Conservation (phyloP, 2,888 invertebrate species). For the Tupiocoris notatus region DNA sequence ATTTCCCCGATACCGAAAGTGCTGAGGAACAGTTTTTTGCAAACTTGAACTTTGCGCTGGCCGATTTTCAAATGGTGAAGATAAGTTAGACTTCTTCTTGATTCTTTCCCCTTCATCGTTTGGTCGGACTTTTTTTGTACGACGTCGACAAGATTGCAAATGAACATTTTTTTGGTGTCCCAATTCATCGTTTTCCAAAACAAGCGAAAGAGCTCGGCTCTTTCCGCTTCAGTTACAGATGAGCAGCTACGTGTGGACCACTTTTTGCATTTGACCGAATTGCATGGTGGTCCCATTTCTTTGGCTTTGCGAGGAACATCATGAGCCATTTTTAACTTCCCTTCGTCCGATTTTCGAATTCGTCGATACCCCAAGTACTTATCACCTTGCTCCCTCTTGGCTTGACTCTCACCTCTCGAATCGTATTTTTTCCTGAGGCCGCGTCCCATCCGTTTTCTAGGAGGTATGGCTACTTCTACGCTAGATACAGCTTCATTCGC, state of each 20-base stretch:
- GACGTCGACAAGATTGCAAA: no score
- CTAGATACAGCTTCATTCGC: not conserved
- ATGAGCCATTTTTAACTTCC: conserved; percentile 26
- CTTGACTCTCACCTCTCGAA: not conserved
- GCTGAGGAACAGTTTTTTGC: not conserved
- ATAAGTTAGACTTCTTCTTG: not conserved
- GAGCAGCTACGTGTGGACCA: conserved; percentile 8
- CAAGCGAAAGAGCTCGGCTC: conserved; percentile 3
- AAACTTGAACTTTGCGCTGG: not conserved
- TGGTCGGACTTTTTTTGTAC: not conserved
- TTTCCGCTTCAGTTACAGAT: not conserved
- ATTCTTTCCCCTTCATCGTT: not conserved
- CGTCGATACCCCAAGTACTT: not conserved
- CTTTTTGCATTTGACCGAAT: conserved; percentile 9
- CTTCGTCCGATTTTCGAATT: not conserved
- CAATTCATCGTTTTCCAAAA: conserved; percentile 29
- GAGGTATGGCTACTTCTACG: not conserved
- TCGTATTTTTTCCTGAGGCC: not conserved
- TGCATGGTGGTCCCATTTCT: conserved; percentile 25
- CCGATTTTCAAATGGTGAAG: not conserved
- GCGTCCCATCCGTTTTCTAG: not conserved
- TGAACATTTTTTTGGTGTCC: conserved; percentile 28
- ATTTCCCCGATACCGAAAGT: not conserved
- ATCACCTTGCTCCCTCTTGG: not conserved
- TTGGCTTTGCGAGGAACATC: conserved; percentile 18